These are phyloP conservation scores for Pogonomyrmex barbatus DNA, from an alignment of 1,140 invertebrate species.

Conservation along the genomic window DNA sequence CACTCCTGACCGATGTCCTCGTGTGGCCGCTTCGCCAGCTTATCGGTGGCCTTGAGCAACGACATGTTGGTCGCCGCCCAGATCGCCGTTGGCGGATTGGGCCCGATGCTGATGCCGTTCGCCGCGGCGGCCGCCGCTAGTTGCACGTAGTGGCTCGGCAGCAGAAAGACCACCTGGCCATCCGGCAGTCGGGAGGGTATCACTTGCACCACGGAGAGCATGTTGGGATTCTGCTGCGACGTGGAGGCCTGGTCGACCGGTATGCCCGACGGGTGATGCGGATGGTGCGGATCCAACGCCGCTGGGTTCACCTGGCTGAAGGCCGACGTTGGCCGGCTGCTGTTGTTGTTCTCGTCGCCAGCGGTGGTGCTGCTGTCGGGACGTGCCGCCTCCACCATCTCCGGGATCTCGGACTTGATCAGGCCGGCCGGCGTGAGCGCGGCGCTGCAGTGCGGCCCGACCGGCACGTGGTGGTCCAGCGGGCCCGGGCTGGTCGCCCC, in stretches of 20 bases:
- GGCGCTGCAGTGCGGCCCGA: slow-evolving; percentile 80
- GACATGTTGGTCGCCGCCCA: slow-evolving; percentile 86
- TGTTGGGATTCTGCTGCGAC: slow-evolving; percentile 82
- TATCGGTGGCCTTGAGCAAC: slow-evolving; percentile 83
- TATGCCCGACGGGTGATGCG: slow-evolving; percentile 61
- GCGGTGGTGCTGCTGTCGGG: slow-evolving; percentile 84
- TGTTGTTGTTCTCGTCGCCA: slow-evolving; percentile 85
- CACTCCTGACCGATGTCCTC: slow-evolving; percentile 76
- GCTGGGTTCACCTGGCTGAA: slow-evolving; percentile 81
- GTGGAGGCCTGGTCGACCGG: slow-evolving; percentile 79
- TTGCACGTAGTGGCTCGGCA: slow-evolving; percentile 87
- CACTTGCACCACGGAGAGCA: slow-evolving; percentile 85
- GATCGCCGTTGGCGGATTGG: slow-evolving; percentile 84
- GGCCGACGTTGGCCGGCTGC: slow-evolving; percentile 82
- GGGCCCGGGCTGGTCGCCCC: slow-evolving; percentile 81
- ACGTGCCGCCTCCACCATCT: slow-evolving; percentile 79
- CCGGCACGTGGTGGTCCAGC: slow-evolving; percentile 80
- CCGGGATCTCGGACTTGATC: slow-evolving; percentile 83
- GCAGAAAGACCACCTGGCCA: slow-evolving; percentile 87
- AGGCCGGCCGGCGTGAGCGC: slow-evolving; percentile 76
- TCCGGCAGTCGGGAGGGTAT: slow-evolving; percentile 87
- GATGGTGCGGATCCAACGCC: slow-evolving; percentile 75
- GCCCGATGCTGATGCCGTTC: slow-evolving; percentile 85
- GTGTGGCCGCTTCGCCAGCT: slow-evolving; percentile 82
- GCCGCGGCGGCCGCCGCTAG: slow-evolving; percentile 85